A percentile compares a stretch with the other conserved stretches of the same genome.
phyloP scores from a whole-genome alignment of 1,140 invertebrate genomes.

The Hydropsyche tenuis region DNA sequence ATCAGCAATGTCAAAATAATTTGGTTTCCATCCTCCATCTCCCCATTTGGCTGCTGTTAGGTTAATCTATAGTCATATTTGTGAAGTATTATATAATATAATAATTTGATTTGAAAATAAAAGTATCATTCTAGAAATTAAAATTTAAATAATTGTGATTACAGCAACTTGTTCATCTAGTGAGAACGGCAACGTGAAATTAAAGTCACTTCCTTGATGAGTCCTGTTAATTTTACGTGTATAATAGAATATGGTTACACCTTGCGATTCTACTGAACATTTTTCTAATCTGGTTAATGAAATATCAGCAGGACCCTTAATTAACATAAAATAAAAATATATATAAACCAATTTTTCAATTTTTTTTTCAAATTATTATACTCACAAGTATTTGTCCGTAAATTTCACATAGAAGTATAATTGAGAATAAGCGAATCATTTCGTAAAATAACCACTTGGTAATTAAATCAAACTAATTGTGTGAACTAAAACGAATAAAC shows the following conservation, averaged over 20 bases:
- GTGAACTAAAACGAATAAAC: too few relatives aligned
- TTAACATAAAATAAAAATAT: too few relatives aligned
- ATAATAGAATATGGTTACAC: not conserved
- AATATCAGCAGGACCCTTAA: conserved; percentile 31
- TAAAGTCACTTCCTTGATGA: conserved; percentile 11
- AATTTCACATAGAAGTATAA: too few relatives aligned
- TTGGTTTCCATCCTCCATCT: conserved; percentile 19
- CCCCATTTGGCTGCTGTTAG: conserved; percentile 6
- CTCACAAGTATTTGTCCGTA: too few relatives aligned
- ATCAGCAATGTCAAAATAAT: not conserved
- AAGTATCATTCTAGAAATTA: not conserved
- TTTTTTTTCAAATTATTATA: too few relatives aligned
- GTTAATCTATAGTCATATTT: not conserved
- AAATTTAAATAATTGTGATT: conserved; percentile 25
- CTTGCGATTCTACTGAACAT: not conserved
- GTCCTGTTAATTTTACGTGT: conserved; percentile 34
- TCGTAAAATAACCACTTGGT: too few relatives aligned
- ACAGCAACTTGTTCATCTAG: conserved; percentile 28
- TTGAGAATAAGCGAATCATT: too few relatives aligned
- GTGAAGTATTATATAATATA: not conserved
- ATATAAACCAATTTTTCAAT: too few relatives aligned
- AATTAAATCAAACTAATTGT: too few relatives aligned
- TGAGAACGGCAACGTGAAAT: not conserved
- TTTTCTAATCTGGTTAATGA: conserved; percentile 27
- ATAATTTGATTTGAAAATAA: not conserved